Conservation (phyloP, 2,797 vertebrate genomes). For the Lateolabrax maculatus region DNA sequence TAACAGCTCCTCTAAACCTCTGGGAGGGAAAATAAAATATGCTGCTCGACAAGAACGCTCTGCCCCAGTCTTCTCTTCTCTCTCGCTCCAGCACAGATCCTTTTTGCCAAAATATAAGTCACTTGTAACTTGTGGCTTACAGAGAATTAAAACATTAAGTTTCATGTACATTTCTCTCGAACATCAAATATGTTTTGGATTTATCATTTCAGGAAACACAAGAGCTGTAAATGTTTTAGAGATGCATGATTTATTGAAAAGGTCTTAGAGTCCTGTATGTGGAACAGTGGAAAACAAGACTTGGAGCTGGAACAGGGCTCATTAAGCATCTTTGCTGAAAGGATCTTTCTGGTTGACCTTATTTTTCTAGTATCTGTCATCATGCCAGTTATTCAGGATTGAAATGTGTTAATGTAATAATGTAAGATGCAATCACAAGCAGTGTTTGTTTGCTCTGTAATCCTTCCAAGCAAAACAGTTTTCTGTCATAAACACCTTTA, state of each 20-base stretch:
- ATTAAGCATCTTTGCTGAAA: conserved; percentile 61
- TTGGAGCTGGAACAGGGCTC: conserved; percentile 49
- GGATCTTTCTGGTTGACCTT: conserved; percentile 41
- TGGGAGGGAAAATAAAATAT: conserved; percentile 71
- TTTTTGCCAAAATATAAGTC: conserved; percentile 61
- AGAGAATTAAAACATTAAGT: conserved; percentile 80
- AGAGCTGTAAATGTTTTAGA: conserved; percentile 78
- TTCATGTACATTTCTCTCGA: conserved; percentile 73
- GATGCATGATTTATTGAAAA: conserved; percentile 80
- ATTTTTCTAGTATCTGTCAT: conserved; percentile 33
- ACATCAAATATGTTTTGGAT: conserved; percentile 79
- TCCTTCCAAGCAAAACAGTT: conserved; percentile 39
- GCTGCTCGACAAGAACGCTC: conserved; percentile 62
- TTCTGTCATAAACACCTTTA: conserved; percentile 19
- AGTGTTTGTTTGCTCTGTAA: conserved; percentile 17
- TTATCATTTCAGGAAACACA: conserved; percentile 81
- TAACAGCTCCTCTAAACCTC: conserved; percentile 69
- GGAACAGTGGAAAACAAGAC: conserved; percentile 54
- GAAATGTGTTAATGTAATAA: conserved; percentile 34
- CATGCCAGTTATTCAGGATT: conserved; percentile 36
- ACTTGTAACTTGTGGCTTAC: conserved; percentile 78
- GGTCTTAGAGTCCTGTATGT: conserved; percentile 63
- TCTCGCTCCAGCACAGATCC: conserved; percentile 32
- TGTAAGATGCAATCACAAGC: conserved; percentile 1
- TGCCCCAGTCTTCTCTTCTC: conserved; percentile 4